Percentiles rank a stretch among this genome's conserved stretches.
Evolutionary conservation across 2,797 vertebrate genomes (phyloP).

Genomic region (Allobates femoralis): DNA sequence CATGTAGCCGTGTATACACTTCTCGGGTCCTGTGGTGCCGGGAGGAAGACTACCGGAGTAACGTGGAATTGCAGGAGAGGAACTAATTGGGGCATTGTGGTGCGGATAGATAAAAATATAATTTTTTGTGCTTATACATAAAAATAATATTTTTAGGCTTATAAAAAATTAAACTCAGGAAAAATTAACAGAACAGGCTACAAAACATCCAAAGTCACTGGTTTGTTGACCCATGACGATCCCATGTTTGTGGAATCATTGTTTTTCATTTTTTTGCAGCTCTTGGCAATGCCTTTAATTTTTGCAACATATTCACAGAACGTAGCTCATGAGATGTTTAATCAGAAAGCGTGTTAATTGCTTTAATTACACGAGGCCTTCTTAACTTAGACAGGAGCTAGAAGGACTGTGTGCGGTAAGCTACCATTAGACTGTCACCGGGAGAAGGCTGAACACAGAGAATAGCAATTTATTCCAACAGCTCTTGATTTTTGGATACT

Average conservation of each 20-base stretch:
- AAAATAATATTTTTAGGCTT: too few species aligned
- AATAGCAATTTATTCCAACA: conserved; percentile 71
- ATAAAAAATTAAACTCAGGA: too few species aligned
- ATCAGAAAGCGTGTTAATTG: conserved; percentile 70
- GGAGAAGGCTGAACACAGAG: conserved; percentile 67
- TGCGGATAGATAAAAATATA: too few species aligned
- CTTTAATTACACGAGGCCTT: conserved; percentile 73
- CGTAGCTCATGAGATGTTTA: conserved; percentile 66
- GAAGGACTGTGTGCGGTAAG: conserved; percentile 66
- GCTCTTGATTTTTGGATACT: conserved; percentile 64
- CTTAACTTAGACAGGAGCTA: conserved; percentile 69
- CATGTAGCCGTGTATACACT: too few species aligned
- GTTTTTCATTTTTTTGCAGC: background rate
- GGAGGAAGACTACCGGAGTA: too few species aligned
- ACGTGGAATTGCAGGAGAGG: too few species aligned
- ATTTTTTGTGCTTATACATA: too few species aligned
- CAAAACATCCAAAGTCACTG: background rate
- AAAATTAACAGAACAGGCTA: too few species aligned
- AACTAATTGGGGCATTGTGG: too few species aligned
- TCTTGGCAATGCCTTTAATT: conserved; percentile 59
- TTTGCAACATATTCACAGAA: conserved; percentile 68
- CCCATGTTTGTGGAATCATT: background rate
- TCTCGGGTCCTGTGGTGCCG: too few species aligned
- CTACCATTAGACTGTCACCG: conserved; percentile 76
- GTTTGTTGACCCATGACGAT: background rate